Conservation (phyloP, 2,888 invertebrate species). For the Drosophila rellima region DNA sequence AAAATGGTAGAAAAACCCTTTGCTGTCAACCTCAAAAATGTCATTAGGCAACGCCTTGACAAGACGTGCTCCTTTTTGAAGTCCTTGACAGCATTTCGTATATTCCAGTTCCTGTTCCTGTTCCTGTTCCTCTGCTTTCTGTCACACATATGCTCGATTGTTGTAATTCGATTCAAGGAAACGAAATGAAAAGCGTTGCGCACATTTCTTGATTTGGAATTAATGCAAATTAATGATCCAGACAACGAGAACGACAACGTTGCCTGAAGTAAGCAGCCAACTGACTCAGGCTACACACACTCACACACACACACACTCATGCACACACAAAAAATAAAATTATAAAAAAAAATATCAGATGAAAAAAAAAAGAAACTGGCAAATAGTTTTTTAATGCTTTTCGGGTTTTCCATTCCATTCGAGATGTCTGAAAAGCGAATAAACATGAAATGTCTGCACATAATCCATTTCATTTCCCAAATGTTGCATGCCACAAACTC, state of each 20-base stretch:
- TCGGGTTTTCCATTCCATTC: constrained; percentile 32
- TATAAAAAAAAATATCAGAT: background rate
- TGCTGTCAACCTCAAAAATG: constrained; percentile 83
- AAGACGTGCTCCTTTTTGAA: constrained; percentile 65
- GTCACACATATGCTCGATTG: constrained; percentile 77
- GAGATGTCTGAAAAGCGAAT: constrained; percentile 1
- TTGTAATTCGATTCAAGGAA: constrained; percentile 75
- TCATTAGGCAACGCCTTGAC: constrained; percentile 77
- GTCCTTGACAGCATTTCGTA: constrained; percentile 21
- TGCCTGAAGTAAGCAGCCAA: constrained; percentile 41
- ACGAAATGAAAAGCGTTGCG: constrained; percentile 62
- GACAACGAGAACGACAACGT: constrained; percentile 38
- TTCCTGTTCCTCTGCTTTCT: constrained; percentile 29
- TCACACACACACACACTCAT: constrained; percentile 5
- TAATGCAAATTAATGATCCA: constrained; percentile 86
- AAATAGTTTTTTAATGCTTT: constrained; percentile 76
- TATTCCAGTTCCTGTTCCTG: constrained; percentile 11
- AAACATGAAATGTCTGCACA: constrained; percentile 31
- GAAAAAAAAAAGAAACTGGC: constrained; percentile 41
- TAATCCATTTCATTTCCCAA: constrained; percentile 36
- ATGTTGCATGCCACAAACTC: constrained; percentile 32
- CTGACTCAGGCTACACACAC: constrained; percentile 6
- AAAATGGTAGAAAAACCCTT: constrained; percentile 43
- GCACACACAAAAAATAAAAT: background rate
- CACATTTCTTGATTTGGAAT: constrained; percentile 85